Percentiles rank a stretch among this genome's conserved stretches.
Evolutionary conservation across 2,797 vertebrate species (phyloP).

Genomic region (Synanceia verrucosa): DNA sequence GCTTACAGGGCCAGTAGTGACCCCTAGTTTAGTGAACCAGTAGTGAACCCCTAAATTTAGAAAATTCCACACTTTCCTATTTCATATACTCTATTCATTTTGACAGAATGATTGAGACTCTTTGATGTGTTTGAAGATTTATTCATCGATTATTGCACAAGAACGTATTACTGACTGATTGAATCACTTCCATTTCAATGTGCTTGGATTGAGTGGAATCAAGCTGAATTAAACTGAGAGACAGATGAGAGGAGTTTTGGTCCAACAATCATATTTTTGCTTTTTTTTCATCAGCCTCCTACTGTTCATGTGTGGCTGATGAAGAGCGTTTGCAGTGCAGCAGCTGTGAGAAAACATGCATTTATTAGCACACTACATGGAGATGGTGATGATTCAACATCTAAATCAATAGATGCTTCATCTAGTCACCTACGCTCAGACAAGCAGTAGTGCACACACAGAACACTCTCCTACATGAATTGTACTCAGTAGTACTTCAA

Average conservation of each 20-base stretch:
- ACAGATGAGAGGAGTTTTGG: neutral
- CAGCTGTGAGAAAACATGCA: slow-evolving; percentile 1
- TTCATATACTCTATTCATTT: too few species aligned
- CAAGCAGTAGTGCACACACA: slow-evolving; percentile 2
- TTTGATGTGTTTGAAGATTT: neutral
- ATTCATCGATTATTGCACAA: neutral
- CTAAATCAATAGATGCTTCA: slow-evolving; percentile 18
- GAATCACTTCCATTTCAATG: neutral
- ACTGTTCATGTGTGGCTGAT: neutral
- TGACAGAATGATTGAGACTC: neutral
- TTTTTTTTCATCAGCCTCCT: neutral
- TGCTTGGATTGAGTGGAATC: neutral
- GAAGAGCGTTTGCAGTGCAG: slow-evolving; percentile 3
- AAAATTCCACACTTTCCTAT: too few species aligned
- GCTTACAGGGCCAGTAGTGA: too few species aligned
- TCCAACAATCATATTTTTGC: neutral
- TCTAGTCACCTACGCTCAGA: slow-evolving; percentile 13
- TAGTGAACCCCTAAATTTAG: too few species aligned
- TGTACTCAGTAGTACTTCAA: neutral
- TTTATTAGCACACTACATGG: slow-evolving; percentile 16
- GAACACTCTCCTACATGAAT: neutral
- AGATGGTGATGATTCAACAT: slow-evolving; percentile 21
- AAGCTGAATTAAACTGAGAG: neutral
- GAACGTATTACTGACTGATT: neutral
- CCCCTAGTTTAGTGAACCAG: too few species aligned